Evolutionary conservation across 2,797 vertebrate species (phyloP).

Genomic region (Etheostoma perlongum): DNA sequence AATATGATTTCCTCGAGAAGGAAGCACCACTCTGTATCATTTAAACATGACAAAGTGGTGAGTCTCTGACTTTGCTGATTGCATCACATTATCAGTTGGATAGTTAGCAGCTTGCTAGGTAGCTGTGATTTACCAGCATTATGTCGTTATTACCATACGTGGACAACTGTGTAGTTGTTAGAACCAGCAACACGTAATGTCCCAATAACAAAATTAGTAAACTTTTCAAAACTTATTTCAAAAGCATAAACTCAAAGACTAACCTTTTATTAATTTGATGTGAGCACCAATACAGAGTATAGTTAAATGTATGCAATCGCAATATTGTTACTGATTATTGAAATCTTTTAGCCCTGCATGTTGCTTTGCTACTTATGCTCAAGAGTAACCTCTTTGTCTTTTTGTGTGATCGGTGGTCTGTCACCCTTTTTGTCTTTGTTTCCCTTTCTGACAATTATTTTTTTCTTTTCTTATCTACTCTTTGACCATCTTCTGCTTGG

Average conservation of each 20-base stretch:
- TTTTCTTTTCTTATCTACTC: conserved; percentile 8
- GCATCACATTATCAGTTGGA: neutral
- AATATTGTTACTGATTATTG: neutral
- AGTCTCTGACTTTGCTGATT: conserved; percentile 15
- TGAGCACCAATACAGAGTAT: neutral
- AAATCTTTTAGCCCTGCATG: neutral
- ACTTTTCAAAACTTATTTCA: neutral
- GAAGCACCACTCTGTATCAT: neutral
- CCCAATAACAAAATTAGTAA: neutral
- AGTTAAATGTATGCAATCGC: neutral
- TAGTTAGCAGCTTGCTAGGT: neutral
- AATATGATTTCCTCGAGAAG: neutral
- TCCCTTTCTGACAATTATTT: conserved; percentile 7
- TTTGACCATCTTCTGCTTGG: neutral
- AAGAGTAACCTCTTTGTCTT: neutral
- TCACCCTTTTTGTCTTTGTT: neutral
- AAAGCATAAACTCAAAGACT: neutral
- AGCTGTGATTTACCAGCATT: conserved; percentile 8
- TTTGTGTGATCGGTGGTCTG: neutral
- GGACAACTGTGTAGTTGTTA: conserved; percentile 10
- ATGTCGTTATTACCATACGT: neutral
- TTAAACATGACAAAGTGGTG: conserved; percentile 7
- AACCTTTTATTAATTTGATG: neutral
- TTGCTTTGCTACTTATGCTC: neutral
- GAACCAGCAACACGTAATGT: neutral